These are phyloP conservation scores for Scytalopus superciliaris DNA, from an alignment of 2,113 vertebrate genomes.

Conservation along the genomic window DNA sequence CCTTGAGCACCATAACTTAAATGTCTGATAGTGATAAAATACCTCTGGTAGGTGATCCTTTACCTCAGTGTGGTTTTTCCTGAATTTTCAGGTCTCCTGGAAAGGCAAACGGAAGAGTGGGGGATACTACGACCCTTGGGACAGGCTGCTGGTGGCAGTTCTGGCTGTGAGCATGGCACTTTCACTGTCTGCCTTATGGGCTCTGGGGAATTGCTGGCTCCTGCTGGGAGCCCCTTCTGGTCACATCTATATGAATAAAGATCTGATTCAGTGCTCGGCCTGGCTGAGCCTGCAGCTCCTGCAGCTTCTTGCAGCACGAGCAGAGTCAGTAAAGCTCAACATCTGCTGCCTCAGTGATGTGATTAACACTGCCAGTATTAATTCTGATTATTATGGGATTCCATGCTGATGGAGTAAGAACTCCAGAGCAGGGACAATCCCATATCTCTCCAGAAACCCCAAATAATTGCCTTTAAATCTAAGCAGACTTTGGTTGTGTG, in stretches of 20 bases:
- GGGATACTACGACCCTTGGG: slow-evolving; percentile 76
- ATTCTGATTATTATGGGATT: neutral
- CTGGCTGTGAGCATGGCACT: slow-evolving; percentile 77
- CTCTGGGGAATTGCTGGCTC: neutral
- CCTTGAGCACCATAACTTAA: neutral
- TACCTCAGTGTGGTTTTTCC: neutral
- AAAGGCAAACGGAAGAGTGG: slow-evolving; percentile 73
- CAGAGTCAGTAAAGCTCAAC: neutral
- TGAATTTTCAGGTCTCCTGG: slow-evolving; percentile 70
- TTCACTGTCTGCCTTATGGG: neutral
- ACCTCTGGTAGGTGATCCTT: neutral
- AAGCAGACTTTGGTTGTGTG: neutral
- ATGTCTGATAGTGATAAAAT: fast-evolving
- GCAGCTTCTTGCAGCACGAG: neutral
- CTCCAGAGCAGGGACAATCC: neutral
- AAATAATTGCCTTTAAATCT: neutral
- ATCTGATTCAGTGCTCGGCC: neutral
- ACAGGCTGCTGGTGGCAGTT: slow-evolving; percentile 84
- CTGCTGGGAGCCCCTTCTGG: neutral
- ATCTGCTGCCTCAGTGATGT: neutral
- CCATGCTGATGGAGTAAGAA: neutral
- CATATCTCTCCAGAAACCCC: neutral
- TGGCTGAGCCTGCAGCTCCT: neutral
- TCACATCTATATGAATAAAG: neutral
- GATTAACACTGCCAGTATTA: fast-evolving